phyloP scores from a whole-genome alignment of 2,888 invertebrate genomes.

The Leptodirus hochenwartii region DNA sequence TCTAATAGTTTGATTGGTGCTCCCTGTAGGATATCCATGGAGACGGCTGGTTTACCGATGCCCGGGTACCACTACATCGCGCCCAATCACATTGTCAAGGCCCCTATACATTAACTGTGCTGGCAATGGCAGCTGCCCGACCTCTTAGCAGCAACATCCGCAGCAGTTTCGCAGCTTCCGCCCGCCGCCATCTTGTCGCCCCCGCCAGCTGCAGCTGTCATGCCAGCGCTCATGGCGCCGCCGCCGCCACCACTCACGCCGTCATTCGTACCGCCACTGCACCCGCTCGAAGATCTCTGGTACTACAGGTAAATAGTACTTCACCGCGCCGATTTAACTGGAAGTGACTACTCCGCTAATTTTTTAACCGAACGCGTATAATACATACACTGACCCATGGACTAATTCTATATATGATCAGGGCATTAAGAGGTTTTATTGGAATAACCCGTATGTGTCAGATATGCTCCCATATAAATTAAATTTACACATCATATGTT shows the following conservation, averaged over 20 bases:
- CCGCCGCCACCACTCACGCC: constrained; percentile 11
- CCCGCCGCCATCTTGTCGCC: constrained; percentile 9
- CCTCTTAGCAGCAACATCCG: too few species aligned
- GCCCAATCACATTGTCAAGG: constrained; percentile 83
- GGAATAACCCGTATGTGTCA: too few species aligned
- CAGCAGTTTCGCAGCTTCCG: constrained; percentile 10
- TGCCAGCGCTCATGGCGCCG: constrained; percentile 13
- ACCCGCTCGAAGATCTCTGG: constrained; percentile 24
- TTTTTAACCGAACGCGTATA: too few species aligned
- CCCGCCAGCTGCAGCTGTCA: constrained; percentile 10
- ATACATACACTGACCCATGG: too few species aligned
- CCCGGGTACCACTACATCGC: constrained; percentile 84
- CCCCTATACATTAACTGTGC: constrained; percentile 63
- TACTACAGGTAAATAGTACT: constrained; percentile 22
- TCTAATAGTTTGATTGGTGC: neutral
- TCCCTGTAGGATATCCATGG: constrained; percentile 77
- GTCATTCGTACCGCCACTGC: constrained; percentile 22
- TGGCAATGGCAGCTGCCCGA: constrained; percentile 21
- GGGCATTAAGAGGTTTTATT: too few species aligned
- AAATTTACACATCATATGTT: too few species aligned
- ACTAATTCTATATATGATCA: too few species aligned
- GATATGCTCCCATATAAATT: too few species aligned
- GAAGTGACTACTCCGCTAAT: too few species aligned
- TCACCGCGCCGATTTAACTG: too few species aligned
- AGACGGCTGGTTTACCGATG: constrained; percentile 80